Conservation (phyloP, 2,888 invertebrate species). For the Macrophya alboannulata region DNA sequence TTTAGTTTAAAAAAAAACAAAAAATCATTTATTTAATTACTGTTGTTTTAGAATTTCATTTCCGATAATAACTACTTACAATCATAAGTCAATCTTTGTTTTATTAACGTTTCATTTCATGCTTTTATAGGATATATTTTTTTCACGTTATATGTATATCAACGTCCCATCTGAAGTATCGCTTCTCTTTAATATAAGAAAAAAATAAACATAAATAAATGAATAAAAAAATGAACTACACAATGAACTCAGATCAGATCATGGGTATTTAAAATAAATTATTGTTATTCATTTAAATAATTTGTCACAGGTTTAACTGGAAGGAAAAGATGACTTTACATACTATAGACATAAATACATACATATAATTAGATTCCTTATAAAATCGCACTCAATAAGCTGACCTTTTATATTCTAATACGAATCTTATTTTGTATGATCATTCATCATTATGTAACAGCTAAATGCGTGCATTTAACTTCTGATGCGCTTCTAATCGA, state of each 20-base stretch:
- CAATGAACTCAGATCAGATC: slow-evolving; percentile 20
- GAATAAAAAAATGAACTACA: neutral
- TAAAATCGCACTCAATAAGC: neutral
- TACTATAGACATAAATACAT: neutral
- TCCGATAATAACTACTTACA: neutral
- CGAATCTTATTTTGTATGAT: slow-evolving; percentile 29
- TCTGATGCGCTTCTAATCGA: neutral
- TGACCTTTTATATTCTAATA: neutral
- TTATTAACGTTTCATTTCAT: slow-evolving; percentile 7
- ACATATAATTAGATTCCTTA: neutral
- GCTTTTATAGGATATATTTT: neutral
- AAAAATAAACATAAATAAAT: too few relatives aligned
- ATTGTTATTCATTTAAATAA: slow-evolving; percentile 34
- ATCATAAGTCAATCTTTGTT: slow-evolving; percentile 10
- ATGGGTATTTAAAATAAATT: neutral
- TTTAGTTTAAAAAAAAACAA: slow-evolving; percentile 11
- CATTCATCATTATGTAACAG: neutral
- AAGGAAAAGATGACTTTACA: neutral
- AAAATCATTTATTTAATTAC: neutral
- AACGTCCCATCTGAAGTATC: neutral
- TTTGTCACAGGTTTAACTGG: slow-evolving; percentile 8
- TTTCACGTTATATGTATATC: neutral
- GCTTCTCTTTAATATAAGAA: neutral
- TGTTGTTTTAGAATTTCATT: neutral
- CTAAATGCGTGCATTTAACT: slow-evolving; percentile 16